A percentile compares a stretch with the other conserved stretches of the same genome.
Evolutionary conservation across 2,113 vertebrate genomes (phyloP).

Genomic region (Seriola quinqueradiata): DNA sequence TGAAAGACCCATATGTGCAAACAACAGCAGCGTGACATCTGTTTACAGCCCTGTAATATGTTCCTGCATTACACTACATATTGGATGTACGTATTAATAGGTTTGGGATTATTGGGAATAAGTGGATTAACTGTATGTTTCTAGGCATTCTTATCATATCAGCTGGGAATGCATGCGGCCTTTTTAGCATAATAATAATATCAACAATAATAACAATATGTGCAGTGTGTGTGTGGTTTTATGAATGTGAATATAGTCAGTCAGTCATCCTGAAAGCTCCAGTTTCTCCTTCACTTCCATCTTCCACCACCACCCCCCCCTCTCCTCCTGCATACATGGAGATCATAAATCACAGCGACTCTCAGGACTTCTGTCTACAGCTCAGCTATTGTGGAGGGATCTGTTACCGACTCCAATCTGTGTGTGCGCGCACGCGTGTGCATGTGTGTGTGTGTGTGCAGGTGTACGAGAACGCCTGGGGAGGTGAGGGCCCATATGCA

Average conservation of each 20-base stretch:
- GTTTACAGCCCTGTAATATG: slow-evolving; percentile 16
- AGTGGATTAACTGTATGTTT: slow-evolving; percentile 22
- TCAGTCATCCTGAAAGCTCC: not conserved
- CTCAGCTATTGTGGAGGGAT: slow-evolving; percentile 38
- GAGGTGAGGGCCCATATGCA: slow-evolving; percentile 12
- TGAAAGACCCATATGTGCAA: not conserved
- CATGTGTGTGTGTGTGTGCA: slow-evolving; percentile 19
- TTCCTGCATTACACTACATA: not conserved
- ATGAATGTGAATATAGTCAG: not conserved
- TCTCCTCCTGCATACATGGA: slow-evolving; percentile 1
- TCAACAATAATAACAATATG: not conserved
- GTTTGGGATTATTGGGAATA: slow-evolving; percentile 29
- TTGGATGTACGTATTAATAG: not conserved
- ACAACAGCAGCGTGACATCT: slow-evolving; percentile 17
- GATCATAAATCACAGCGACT: slow-evolving; percentile 64
- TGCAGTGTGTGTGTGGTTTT: not conserved
- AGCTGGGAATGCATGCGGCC: not conserved
- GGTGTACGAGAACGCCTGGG: slow-evolving; percentile 20
- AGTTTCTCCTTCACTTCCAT: slow-evolving; percentile 46
- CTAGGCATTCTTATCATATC: slow-evolving; percentile 1
- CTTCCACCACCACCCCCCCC: not conserved
- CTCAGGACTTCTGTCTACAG: slow-evolving; percentile 40
- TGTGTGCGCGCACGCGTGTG: not conserved
- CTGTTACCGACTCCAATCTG: not conserved
- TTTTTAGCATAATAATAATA: slow-evolving; percentile 1